A percentile compares a stretch with the other conserved stretches of the same genome.
Conservation (phyloP, 2,888 invertebrate genomes). For the Colletes collaris region DNA sequence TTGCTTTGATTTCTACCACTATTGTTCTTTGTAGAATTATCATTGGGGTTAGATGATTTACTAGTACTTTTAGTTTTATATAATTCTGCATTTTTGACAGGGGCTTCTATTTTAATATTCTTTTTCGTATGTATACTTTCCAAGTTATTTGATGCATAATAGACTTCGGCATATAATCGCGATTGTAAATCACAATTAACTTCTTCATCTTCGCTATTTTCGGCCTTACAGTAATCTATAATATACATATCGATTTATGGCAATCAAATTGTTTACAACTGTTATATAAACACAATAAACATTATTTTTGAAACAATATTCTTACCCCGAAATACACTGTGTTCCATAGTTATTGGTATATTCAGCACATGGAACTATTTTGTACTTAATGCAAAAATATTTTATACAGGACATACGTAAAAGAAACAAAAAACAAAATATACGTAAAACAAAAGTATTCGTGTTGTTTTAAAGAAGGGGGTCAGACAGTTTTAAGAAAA, state of each 20-base stretch:
- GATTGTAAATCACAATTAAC: conserved; percentile 71
- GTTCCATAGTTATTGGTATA: conserved; percentile 21
- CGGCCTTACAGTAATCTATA: conserved; percentile 54
- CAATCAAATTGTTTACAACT: background rate
- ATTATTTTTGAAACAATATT: conserved; percentile 13
- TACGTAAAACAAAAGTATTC: background rate
- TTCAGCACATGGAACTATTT: background rate
- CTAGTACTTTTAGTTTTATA: background rate
- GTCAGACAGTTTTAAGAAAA: conserved; percentile 4
- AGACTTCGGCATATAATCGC: conserved; percentile 75
- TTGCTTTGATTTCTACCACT: background rate
- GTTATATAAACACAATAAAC: conserved; percentile 4
- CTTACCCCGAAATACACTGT: conserved; percentile 44
- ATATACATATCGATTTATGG: conserved; percentile 10
- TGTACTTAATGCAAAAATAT: background rate
- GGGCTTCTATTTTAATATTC: conserved; percentile 10
- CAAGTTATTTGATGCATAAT: conserved; percentile 60
- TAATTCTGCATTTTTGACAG: conserved; percentile 7
- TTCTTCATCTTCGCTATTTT: conserved; percentile 58
- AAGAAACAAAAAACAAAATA: background rate
- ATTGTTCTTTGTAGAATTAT: background rate
- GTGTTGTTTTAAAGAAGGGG: background rate
- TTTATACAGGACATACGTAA: background rate
- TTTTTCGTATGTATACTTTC: conserved; percentile 8
- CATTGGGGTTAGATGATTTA: background rate